A percentile compares a stretch with the other conserved stretches of the same genome.
Evolutionary conservation across 2,113 vertebrate genomes (phyloP).

Genomic region (Natator depressus): DNA sequence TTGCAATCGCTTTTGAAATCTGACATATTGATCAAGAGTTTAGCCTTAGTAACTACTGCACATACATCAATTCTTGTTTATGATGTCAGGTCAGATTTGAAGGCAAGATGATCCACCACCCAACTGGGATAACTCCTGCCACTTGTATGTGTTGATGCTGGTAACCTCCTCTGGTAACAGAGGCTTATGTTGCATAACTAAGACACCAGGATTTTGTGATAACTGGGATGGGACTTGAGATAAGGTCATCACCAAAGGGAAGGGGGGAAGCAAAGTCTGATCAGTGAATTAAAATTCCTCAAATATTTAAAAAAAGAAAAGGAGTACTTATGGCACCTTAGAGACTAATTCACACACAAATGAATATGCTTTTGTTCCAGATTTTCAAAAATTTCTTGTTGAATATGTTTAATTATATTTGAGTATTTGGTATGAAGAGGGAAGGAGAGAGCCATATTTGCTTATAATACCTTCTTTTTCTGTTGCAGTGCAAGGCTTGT

Average conservation of each 20-base stretch:
- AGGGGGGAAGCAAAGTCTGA: background rate
- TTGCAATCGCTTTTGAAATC: slow-evolving; percentile 79
- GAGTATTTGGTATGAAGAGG: background rate
- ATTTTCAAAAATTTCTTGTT: background rate
- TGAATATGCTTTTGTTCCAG: background rate
- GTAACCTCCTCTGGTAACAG: background rate
- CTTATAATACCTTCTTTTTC: background rate
- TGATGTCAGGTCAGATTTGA: slow-evolving; percentile 71
- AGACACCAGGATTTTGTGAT: background rate
- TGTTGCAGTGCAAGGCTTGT: background rate
- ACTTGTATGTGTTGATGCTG: background rate
- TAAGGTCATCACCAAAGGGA: background rate
- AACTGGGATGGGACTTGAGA: background rate
- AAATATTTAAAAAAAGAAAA: slow-evolving; percentile 4
- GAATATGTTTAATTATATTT: slow-evolving; percentile 12
- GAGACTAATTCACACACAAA: slow-evolving; percentile 6
- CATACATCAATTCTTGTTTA: slow-evolving; percentile 69
- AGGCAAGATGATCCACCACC: slow-evolving; percentile 57
- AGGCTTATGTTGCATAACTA: background rate
- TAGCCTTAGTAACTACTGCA: slow-evolving; percentile 77
- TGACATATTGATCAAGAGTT: slow-evolving; percentile 84
- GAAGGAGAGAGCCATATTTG: background rate
- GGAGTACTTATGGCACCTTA: too few relatives aligned
- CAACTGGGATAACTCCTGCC: slow-evolving; percentile 2
- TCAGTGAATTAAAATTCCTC: background rate